Evolutionary conservation across 2,888 invertebrate genomes (phyloP).

Genomic region (Abrostola triplasia): DNA sequence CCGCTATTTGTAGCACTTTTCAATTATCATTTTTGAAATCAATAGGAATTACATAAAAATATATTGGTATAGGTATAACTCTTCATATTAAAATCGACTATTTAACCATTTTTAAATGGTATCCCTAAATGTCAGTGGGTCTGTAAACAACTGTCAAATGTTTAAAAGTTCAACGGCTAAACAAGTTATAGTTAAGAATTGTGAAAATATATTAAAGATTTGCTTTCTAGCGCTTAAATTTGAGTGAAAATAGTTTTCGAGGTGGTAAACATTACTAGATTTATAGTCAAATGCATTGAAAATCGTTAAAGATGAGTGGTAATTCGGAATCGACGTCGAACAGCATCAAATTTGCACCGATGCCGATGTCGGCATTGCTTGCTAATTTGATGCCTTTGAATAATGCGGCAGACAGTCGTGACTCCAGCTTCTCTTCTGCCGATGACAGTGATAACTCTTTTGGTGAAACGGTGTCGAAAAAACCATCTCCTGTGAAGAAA

Average conservation of each 20-base stretch:
- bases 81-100: conserved; percentile 3
- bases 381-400: conserved; percentile 78
- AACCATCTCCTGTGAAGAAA: conserved; percentile 60
- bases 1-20: too few relatives aligned
- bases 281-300: conserved; percentile 35
- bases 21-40: too few relatives aligned
- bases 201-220: conserved; percentile 11
- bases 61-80: too few relatives aligned
- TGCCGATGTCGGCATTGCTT: conserved; percentile 83
- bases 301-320: conserved; percentile 66
- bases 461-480: conserved; percentile 68
- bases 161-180: conserved; percentile 49
- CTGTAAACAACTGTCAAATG: conserved; percentile 37
- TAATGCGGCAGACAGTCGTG: conserved; percentile 67
- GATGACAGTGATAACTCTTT: conserved; percentile 79
- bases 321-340: conserved; percentile 79
- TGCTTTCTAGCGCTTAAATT: neutral
- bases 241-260: conserved; percentile 14
- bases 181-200: conserved; percentile 21
- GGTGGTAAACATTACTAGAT: conserved; percentile 13
- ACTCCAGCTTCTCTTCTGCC: conserved; percentile 71
- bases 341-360: conserved; percentile 81
- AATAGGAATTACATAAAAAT: too few relatives aligned
- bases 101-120: neutral
- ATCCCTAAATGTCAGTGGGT: conserved; percentile 9